Percentiles rank a stretch among this genome's conserved stretches.
These are phyloP conservation scores for Drosophila baimaii DNA, from an alignment of 1,140 invertebrate species.

Conservation along the genomic window DNA sequence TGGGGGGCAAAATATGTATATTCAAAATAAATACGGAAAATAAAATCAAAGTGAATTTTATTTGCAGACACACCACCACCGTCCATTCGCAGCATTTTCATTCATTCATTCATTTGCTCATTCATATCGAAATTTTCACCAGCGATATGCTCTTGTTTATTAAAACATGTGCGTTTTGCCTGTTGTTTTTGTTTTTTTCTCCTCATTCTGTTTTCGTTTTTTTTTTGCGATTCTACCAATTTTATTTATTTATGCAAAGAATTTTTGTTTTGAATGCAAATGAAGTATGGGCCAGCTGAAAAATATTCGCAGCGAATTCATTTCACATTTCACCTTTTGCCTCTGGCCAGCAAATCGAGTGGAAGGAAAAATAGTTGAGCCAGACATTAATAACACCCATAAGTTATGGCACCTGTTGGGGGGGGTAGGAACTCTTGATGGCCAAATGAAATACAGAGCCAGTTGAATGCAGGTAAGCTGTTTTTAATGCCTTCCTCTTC, in stretches of 20 bases:
- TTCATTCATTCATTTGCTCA: slow-evolving; percentile 75
- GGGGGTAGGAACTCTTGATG: slow-evolving; percentile 24
- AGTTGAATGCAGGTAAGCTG: slow-evolving; percentile 41
- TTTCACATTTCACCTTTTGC: slow-evolving; percentile 4
- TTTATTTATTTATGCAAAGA: slow-evolving; percentile 71
- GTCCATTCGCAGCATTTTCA: slow-evolving; percentile 40
- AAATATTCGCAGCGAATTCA: slow-evolving; percentile 29
- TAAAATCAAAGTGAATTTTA: slow-evolving; percentile 37
- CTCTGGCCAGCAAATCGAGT: slow-evolving; percentile 30
- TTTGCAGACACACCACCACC: slow-evolving; percentile 37
- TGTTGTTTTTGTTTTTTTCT: slow-evolving; percentile 13
- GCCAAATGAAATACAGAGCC: slow-evolving; percentile 42
- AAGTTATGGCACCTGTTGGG: slow-evolving; percentile 48
- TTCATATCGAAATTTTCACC: slow-evolving; percentile 61
- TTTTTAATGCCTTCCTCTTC: slow-evolving; percentile 42
- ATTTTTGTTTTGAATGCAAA: slow-evolving; percentile 51
- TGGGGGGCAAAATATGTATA: slow-evolving; percentile 8
- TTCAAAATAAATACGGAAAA: slow-evolving; percentile 50
- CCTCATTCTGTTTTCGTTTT: slow-evolving; percentile 10
- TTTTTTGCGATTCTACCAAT: slow-evolving; percentile 23
- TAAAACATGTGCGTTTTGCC: slow-evolving; percentile 50
- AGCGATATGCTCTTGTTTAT: slow-evolving; percentile 56
- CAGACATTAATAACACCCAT: slow-evolving; percentile 43
- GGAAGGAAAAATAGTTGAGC: slow-evolving; percentile 43
- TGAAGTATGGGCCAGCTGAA: slow-evolving; percentile 37